A percentile compares a stretch with the other conserved stretches of the same genome.
phyloP scores from a whole-genome alignment of 1,140 invertebrate genomes.

The Caenorhabditis brenneri region DNA sequence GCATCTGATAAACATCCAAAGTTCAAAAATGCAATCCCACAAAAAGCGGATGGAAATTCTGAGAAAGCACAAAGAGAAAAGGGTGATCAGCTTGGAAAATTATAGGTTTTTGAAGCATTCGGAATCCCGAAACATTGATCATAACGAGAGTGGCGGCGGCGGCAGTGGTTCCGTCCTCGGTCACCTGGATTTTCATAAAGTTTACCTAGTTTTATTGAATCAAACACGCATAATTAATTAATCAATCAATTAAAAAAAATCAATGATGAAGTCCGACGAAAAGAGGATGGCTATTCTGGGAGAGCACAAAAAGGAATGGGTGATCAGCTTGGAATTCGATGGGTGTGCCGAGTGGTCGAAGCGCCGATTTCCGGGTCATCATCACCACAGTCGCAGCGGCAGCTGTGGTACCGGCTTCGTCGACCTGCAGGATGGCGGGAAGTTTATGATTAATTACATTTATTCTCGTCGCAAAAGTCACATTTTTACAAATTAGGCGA shows the following conservation, averaged over 20 bases:
- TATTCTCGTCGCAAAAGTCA: neutral
- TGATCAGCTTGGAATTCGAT: neutral
- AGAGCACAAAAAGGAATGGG: neutral
- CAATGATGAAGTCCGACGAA: too few species aligned
- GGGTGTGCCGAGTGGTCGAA: neutral
- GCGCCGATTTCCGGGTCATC: neutral
- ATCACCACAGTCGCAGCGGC: neutral
- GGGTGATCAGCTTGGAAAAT: conserved; percentile 24
- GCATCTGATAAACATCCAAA: too few species aligned
- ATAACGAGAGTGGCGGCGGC: neutral
- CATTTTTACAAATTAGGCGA: too few species aligned
- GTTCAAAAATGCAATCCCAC: too few species aligned
- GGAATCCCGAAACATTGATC: neutral
- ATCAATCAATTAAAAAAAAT: neutral
- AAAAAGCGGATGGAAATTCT: neutral
- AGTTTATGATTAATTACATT: neutral
- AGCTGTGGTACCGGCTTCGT: conserved; percentile 13
- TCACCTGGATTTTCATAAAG: conserved; percentile 18
- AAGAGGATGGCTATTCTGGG: neutral
- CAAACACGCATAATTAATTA: too few species aligned
- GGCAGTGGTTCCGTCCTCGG: conserved; percentile 16
- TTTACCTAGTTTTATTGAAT: too few species aligned
- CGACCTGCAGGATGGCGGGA: neutral
- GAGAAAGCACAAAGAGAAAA: conserved; percentile 26
- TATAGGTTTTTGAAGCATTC: neutral